Evolutionary conservation across 2,888 invertebrate genomes (phyloP).

Genomic region (Linnaemya tessellans): DNA sequence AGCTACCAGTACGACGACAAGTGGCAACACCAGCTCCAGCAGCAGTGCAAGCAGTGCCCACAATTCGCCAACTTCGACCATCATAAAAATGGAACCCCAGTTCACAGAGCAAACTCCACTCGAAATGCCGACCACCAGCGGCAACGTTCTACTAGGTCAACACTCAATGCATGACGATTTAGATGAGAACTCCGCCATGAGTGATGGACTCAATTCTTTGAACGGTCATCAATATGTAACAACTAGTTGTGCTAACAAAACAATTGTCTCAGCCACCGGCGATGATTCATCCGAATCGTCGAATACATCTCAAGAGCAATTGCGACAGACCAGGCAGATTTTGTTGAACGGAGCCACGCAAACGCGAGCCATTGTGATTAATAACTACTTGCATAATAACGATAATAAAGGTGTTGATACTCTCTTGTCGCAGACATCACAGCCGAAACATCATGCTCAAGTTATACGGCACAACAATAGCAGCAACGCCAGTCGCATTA

Average conservation of each 20-base stretch:
- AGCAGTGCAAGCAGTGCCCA: conserved; percentile 61
- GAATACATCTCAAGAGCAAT: conserved; percentile 77
- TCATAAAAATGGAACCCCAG: conserved; percentile 76
- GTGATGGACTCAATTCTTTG: conserved; percentile 76
- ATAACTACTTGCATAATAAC: conserved; percentile 81
- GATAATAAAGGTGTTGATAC: conserved; percentile 76
- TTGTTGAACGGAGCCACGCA: conserved; percentile 76
- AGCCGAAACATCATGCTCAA: conserved; percentile 74
- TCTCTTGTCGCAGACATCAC: conserved; percentile 62
- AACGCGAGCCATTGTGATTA: conserved; percentile 81
- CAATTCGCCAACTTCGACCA: conserved; percentile 73
- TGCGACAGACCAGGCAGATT: conserved; percentile 75
- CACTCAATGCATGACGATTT: conserved; percentile 72
- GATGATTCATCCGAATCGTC: conserved; percentile 82
- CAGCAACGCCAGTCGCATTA: conserved; percentile 48
- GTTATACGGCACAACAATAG: conserved; percentile 74
- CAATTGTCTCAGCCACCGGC: conserved; percentile 78
- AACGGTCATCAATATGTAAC: conserved; percentile 75
- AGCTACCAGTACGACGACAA: conserved; percentile 71
- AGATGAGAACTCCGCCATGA: conserved; percentile 77
- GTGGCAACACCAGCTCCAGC: conserved; percentile 72
- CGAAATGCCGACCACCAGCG: conserved; percentile 71
- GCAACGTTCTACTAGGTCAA: conserved; percentile 67
- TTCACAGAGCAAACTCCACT: conserved; percentile 36
- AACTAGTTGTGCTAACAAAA: conserved; percentile 73